Percentiles rank a stretch among this genome's conserved stretches.
phyloP scores from a whole-genome alignment of 2,113 vertebrate genomes.

The Aix galericulata region DNA sequence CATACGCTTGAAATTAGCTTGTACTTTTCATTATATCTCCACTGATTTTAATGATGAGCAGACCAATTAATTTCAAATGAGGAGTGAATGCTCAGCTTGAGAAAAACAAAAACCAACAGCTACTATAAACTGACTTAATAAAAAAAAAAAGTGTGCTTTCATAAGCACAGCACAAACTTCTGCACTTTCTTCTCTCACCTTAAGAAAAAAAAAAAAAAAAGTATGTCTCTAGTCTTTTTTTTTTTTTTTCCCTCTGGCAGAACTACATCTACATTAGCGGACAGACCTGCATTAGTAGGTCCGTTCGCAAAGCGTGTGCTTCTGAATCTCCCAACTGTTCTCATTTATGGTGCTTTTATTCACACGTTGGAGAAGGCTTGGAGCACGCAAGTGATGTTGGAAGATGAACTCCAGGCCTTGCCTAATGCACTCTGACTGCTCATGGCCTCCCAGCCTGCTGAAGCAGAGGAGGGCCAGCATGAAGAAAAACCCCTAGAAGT shows the following conservation, averaged over 20 bases:
- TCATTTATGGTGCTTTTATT: background rate
- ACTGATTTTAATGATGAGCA: background rate
- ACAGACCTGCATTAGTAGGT: background rate
- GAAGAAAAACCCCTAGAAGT: background rate
- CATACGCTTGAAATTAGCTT: background rate
- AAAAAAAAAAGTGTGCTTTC: background rate
- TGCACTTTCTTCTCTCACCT: background rate
- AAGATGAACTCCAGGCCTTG: background rate
- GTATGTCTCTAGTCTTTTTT: background rate
- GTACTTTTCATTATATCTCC: background rate
- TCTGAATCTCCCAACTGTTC: background rate
- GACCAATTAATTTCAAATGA: background rate
- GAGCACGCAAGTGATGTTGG: background rate
- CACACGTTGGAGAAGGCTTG: background rate
- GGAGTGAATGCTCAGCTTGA: background rate
- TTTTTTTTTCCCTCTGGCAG: background rate
- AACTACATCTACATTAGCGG: background rate
- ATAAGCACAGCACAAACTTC: background rate
- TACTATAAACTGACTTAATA: background rate
- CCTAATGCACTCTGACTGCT: background rate
- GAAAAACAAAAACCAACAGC: background rate
- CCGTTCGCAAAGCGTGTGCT: fast-evolving
- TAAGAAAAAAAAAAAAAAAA: background rate
- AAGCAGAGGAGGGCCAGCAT: background rate
- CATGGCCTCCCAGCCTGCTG: background rate